A percentile compares a stretch with the other conserved stretches of the same genome.
phyloP scores from a whole-genome alignment of 2,888 invertebrate species.

The Tenthredo mesomela region DNA sequence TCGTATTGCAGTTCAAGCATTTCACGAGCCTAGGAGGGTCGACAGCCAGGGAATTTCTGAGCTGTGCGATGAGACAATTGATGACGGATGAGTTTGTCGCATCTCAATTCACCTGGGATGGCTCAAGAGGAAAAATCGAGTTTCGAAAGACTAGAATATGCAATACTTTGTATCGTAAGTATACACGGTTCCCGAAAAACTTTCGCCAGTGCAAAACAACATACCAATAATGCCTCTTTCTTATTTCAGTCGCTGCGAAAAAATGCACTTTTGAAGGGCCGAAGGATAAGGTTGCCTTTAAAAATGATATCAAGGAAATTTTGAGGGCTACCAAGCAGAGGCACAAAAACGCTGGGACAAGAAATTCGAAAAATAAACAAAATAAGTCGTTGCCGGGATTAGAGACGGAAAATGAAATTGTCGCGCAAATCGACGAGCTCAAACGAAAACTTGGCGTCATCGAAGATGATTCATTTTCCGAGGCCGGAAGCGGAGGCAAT shows the following conservation, averaged over 20 bases:
- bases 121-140: conserved; percentile 13
- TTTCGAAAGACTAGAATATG: conserved; percentile 20
- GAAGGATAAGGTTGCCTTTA: not conserved
- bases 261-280: conserved; percentile 9
- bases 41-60: conserved; percentile 17
- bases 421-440: conserved; percentile 17
- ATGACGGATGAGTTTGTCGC: conserved; percentile 17
- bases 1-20: conserved; percentile 20
- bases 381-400: conserved; percentile 20
- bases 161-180: conserved; percentile 13
- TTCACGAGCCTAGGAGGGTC: conserved; percentile 17
- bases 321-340: conserved; percentile 8
- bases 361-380: conserved; percentile 8
- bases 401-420: not conserved
- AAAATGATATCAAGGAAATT: not conserved
- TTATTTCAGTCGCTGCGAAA: conserved; percentile 11
- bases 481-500: conserved; percentile 7
- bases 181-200: conserved; percentile 17
- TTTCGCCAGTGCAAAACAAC: conserved; percentile 12
- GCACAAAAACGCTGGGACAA: conserved; percentile 13
- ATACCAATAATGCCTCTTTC: conserved; percentile 8
- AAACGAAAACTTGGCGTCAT: conserved; percentile 6
- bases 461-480: conserved; percentile 7
- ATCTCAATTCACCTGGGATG: conserved; percentile 20
- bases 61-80: not conserved